Evolutionary conservation across 2,797 vertebrate species (phyloP).

Genomic region (Sebastes kiyomatsui): DNA sequence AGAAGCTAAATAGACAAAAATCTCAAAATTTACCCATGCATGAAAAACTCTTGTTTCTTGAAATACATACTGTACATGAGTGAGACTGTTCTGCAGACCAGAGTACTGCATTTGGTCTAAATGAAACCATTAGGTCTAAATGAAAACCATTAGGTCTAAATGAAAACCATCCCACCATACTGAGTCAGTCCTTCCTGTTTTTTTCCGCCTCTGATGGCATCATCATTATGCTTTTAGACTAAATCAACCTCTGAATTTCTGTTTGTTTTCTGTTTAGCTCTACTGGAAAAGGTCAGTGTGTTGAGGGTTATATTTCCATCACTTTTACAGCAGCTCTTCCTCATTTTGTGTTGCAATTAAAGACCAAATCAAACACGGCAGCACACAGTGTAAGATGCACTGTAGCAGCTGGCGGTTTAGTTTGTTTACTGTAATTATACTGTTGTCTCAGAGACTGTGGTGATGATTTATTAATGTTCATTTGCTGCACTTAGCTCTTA

Average conservation of each 20-base stretch:
- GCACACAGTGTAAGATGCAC: not conserved
- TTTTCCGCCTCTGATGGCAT: not conserved
- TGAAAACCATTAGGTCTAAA: not conserved
- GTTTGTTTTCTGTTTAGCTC: not conserved
- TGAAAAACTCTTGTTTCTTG: not conserved
- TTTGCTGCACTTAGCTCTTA: not conserved
- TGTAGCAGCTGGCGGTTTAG: not conserved
- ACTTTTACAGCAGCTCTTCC: not conserved
- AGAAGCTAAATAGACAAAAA: too few relatives aligned
- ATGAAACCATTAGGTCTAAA: not conserved
- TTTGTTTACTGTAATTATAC: constrained; percentile 17
- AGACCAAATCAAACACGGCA: not conserved
- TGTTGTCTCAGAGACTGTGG: not conserved
- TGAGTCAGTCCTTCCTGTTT: constrained; percentile 15
- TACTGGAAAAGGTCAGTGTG: not conserved
- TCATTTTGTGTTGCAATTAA: not conserved
- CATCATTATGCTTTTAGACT: not conserved
- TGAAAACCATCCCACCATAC: not conserved
- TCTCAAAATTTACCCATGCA: too few relatives aligned
- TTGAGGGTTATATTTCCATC: not conserved
- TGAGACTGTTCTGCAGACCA: not conserved
- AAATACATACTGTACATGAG: not conserved
- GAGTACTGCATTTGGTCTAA: not conserved
- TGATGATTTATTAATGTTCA: constrained; percentile 22
- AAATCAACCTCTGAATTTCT: not conserved